A percentile compares a stretch with the other conserved stretches of the same genome.
These are phyloP conservation scores for Priocnemis perturbator DNA, from an alignment of 2,888 invertebrate species.

Conservation along the genomic window DNA sequence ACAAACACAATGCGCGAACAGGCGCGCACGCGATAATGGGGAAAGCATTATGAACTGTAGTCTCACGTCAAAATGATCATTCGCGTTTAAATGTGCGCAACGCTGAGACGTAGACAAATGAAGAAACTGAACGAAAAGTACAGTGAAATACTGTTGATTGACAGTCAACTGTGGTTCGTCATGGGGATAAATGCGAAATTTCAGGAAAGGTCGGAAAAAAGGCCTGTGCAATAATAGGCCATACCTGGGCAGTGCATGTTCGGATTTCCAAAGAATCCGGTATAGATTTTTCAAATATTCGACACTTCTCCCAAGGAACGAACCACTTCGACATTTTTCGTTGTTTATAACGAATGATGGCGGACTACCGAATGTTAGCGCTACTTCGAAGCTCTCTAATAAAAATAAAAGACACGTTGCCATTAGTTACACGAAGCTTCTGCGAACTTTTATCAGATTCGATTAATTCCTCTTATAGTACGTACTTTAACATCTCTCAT, in stretches of 20 bases:
- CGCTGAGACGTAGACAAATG: background rate
- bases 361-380: background rate
- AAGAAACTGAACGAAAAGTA: background rate
- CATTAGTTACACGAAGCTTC: conserved; percentile 9
- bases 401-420: background rate
- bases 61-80: background rate
- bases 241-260: conserved; percentile 62
- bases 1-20: conserved; percentile 1
- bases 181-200: background rate
- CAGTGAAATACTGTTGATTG: too few relatives aligned
- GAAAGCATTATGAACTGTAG: too few relatives aligned
- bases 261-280: conserved; percentile 37
- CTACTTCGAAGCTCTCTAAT: background rate
- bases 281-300: conserved; percentile 42
- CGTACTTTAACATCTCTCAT: conserved; percentile 24
- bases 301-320: conserved; percentile 40
- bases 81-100: background rate
- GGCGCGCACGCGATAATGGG: too few relatives aligned
- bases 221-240: conserved; percentile 59
- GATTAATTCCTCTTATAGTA: conserved; percentile 8
- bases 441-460: conserved; percentile 20
- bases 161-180: too few relatives aligned
- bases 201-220: conserved; percentile 45
- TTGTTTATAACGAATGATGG: conserved; percentile 39
- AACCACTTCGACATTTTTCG: conserved; percentile 39